A percentile compares a stretch with the other conserved stretches of the same genome.
Conservation (phyloP, 2,113 vertebrate species). For the Tinamus guttatus region DNA sequence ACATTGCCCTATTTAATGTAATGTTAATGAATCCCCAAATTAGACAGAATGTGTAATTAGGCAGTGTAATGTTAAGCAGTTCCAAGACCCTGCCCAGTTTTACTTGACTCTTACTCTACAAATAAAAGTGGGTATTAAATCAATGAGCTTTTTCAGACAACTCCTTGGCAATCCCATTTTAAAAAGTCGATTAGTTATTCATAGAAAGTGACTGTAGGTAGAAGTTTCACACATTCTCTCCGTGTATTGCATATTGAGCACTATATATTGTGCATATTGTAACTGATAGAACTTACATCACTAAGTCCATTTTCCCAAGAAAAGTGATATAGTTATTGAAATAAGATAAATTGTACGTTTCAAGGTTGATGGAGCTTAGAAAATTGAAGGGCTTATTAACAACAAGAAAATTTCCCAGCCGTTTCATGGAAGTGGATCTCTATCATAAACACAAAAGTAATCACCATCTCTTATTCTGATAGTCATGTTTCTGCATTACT, state of each 20-base stretch:
- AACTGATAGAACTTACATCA: not conserved
- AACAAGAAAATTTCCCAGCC: not conserved
- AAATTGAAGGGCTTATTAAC: not conserved
- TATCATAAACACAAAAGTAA: not conserved
- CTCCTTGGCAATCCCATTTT: not conserved
- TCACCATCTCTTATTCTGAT: not conserved
- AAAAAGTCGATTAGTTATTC: not conserved
- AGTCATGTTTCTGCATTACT: not conserved
- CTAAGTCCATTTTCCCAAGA: not conserved
- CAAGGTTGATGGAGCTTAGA: not conserved
- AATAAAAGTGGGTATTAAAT: not conserved
- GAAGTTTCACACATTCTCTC: not conserved
- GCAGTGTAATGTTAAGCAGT: not conserved
- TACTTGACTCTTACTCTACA: not conserved
- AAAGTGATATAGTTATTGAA: not conserved
- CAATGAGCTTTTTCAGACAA: not conserved
- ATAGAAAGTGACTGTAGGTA: not conserved
- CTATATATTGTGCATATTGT: not conserved
- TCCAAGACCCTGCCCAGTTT: not conserved
- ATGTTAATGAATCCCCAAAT: not conserved
- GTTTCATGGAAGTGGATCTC: not conserved
- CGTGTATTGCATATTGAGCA: not conserved
- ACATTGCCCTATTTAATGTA: not conserved
- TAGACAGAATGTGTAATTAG: not conserved
- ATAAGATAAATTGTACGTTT: not conserved